These are phyloP conservation scores for Euzophera pinguis DNA, from an alignment of 2,888 invertebrate species.

Conservation along the genomic window DNA sequence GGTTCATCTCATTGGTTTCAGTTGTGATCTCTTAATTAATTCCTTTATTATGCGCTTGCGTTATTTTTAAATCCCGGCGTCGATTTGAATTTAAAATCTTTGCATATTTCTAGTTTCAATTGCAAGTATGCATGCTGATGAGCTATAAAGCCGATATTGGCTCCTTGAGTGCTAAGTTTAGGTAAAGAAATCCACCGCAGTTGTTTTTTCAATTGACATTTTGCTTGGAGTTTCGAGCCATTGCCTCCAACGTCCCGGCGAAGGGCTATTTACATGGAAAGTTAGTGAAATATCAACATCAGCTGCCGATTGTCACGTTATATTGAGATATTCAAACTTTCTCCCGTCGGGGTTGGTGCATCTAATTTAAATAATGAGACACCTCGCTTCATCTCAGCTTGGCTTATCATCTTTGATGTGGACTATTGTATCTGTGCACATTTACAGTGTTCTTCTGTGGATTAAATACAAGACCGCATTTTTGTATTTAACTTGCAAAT, in stretches of 20 bases:
- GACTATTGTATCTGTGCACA: conserved; percentile 12
- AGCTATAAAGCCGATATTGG: conserved; percentile 57
- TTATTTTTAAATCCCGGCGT: conserved; percentile 29
- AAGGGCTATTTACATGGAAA: conserved; percentile 68
- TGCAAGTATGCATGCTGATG: conserved; percentile 59
- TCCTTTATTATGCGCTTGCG: conserved; percentile 42
- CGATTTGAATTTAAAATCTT: conserved; percentile 51
- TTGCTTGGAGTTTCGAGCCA: conserved; percentile 47
- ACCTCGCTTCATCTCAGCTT: conserved; percentile 47
- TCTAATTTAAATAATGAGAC: conserved; percentile 68
- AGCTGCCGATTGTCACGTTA: conserved; percentile 70
- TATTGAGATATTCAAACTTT: conserved; percentile 73
- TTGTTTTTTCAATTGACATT: conserved; percentile 59
- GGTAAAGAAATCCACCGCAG: conserved; percentile 50
- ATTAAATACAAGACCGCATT: conserved; percentile 28
- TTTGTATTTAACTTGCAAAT: conserved; percentile 22
- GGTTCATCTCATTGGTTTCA: conserved; percentile 44
- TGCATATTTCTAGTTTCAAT: conserved; percentile 51
- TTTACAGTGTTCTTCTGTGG: not conserved
- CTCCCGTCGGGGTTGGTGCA: conserved; percentile 56
- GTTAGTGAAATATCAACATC: conserved; percentile 72
- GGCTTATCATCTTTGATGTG: conserved; percentile 39
- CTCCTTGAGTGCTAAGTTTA: conserved; percentile 49
- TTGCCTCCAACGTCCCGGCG: conserved; percentile 39
- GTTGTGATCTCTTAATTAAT: conserved; percentile 58